Evolutionary conservation across 2,888 invertebrate species (phyloP), one percentile per base, ranked within the genome.

Genomic region (Corbicula japonica): DNA sequence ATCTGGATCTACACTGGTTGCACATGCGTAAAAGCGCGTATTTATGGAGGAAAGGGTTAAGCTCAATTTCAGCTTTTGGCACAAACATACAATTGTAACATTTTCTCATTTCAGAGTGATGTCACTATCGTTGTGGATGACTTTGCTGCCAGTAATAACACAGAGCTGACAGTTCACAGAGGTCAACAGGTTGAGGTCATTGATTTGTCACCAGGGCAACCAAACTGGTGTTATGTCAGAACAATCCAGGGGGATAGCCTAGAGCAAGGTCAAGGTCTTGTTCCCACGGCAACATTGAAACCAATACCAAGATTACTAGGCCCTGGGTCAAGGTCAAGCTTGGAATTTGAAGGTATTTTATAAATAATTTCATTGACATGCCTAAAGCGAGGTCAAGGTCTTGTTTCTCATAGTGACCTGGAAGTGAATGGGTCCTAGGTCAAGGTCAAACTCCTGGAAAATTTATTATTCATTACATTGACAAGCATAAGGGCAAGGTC

Each of bases 181-280:
- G 98, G 98, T 30, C 98, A 98, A 94, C 98, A 98, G 94, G 98
- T 98, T 82, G 98, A 98, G 93, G 96, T 98, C 84, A 94, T 98
- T 85, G 98, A 98, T 93, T 94, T 92, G 34, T 88, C 91, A 62
- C 95, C 87, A 94, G 91, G 91, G 66, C 87, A 88, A 69, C 85
- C 88, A 46, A 96, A 90, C 72, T 93, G 92, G 93, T 93, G 93
- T 87, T 87, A 93, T 72, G 92, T 94, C 26, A 88, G 93, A 10
- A 89, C 92, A 34, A 76, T 92, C 34, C 87, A 88, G 32, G 76
- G 80, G 58, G 89, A 86, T 4, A 89, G 87, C 1, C 48, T 58
- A 28, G 86, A 88, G 60, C 81, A 85, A n/a, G 68, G 77, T 46
- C 93, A 94, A 80, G 94, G 94, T 1, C 89, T 94, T 35, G 93